These are phyloP conservation scores for Cerceris rybyensis DNA, from an alignment of 2,888 invertebrate genomes.

Conservation along the genomic window DNA sequence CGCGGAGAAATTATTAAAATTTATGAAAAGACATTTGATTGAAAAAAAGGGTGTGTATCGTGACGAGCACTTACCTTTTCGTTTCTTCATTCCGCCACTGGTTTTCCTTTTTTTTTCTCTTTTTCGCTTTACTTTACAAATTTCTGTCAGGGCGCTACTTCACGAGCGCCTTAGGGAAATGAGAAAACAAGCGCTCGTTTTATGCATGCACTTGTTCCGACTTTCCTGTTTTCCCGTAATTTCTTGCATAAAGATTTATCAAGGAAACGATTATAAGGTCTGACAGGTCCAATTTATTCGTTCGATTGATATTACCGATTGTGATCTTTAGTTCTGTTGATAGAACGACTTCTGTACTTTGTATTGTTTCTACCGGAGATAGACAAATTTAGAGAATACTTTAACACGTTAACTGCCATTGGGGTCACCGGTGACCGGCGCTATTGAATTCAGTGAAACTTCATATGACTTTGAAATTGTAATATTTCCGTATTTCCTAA, in stretches of 20 bases:
- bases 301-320: not conserved
- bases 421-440: too few relatives aligned
- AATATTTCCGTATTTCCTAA: too few relatives aligned
- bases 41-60: conserved; percentile 15
- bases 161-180: not conserved
- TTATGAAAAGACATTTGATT: not conserved
- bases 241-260: conserved; percentile 14
- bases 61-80: conserved; percentile 31
- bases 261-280: not conserved
- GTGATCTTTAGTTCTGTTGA: too few relatives aligned
- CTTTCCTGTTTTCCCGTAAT: conserved; percentile 6
- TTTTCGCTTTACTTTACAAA: conserved; percentile 17
- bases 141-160: not conserved
- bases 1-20: conserved; percentile 23
- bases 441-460: too few relatives aligned
- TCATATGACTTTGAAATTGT: too few relatives aligned
- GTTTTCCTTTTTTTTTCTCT: conserved; percentile 19
- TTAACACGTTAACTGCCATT: too few relatives aligned
- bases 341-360: too few relatives aligned
- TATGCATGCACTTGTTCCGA: not conserved
- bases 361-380: too few relatives aligned
- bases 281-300: not conserved
- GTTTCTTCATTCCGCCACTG: too few relatives aligned
- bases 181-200: not conserved
- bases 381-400: too few relatives aligned